Evolutionary conservation across 2,797 vertebrate genomes (phyloP).

Genomic region (Anguilla pacifica): DNA sequence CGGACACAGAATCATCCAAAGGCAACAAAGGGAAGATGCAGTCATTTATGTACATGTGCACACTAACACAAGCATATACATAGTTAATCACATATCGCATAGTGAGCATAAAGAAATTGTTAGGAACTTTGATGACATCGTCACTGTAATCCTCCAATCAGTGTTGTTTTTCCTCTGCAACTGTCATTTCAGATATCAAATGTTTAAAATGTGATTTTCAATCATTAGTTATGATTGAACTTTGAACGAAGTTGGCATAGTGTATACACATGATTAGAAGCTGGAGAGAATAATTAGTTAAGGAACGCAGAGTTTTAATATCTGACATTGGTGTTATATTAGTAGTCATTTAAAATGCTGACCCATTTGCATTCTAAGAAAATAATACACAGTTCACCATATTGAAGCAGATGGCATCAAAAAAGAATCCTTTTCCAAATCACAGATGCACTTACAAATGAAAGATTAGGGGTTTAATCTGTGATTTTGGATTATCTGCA

Average conservation of each 20-base stretch:
- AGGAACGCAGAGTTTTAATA: neutral
- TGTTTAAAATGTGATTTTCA: neutral
- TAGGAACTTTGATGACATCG: neutral
- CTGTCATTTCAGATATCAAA: neutral
- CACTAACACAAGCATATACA: neutral
- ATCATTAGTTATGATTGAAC: neutral
- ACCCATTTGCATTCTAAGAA: slow-evolving; percentile 18
- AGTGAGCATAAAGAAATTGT: neutral
- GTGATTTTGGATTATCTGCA: slow-evolving; percentile 30
- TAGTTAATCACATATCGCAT: neutral
- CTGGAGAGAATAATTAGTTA: neutral
- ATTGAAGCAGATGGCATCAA: slow-evolving; percentile 30
- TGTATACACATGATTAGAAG: neutral
- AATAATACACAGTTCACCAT: slow-evolving; percentile 23
- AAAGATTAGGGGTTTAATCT: slow-evolving; percentile 30
- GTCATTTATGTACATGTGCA: neutral
- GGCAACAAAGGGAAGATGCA: neutral
- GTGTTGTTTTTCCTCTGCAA: neutral
- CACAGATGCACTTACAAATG: slow-evolving; percentile 20
- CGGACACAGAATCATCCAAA: neutral
- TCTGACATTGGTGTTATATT: neutral
- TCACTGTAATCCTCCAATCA: neutral
- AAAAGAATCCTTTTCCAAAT: slow-evolving; percentile 14
- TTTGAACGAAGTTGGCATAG: neutral
- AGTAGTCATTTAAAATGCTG: neutral